Base-by-base conservation (phyloP, 2,797 vertebrate genomes). In the Acipenser oxyrinchus region DNA sequence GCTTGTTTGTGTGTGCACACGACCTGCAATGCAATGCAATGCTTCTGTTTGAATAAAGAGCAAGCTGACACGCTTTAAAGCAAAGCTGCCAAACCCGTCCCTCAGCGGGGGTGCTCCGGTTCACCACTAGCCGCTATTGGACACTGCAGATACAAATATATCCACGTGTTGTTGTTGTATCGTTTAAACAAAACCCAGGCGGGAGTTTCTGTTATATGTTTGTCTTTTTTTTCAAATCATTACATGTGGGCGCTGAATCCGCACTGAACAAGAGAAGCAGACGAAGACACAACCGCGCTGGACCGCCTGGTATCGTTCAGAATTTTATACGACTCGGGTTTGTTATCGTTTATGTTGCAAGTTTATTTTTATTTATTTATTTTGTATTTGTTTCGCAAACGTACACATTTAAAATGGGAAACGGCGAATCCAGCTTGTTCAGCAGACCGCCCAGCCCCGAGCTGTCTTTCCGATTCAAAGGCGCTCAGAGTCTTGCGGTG, bases 151-250 rank as follows among this genome's bases (percentile, higher is more conserved):
- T 73, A 81, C 76, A 78, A 68, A 67, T 70, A 50, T 3, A 11
- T 68, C 63, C 86, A 86, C 78, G 75, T 86, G 85, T 64, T 79
- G 59, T 18, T 84, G 80, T 87, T 85, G 81, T 78, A 69, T 23
- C 9, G 60, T 77, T 88, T 84, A 84, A 86, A 89, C 72, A 23
- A 67, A 84, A 71, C 84, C 88, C 81, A 73, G 84, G 88, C 87
- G 86, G 85, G 87, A 83, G 62, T 78, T 69, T 59, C 64, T 67
- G 68, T 65, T 71, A 23, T 57, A 69, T 69, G 10, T 37, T 52
- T 6, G 18, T 8, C 1, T 23, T 11, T 12, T 12, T 10, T 7
- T 10, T 10, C 6, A 18, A 8, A 23, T 37, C 23, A 2, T 37
- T 3, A 37, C 23, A 37, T 37, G 2, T 37, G 23, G 23, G 1